These are phyloP conservation scores for Tholera decimalis DNA, from an alignment of 2,888 invertebrate genomes.

Conservation along the genomic window DNA sequence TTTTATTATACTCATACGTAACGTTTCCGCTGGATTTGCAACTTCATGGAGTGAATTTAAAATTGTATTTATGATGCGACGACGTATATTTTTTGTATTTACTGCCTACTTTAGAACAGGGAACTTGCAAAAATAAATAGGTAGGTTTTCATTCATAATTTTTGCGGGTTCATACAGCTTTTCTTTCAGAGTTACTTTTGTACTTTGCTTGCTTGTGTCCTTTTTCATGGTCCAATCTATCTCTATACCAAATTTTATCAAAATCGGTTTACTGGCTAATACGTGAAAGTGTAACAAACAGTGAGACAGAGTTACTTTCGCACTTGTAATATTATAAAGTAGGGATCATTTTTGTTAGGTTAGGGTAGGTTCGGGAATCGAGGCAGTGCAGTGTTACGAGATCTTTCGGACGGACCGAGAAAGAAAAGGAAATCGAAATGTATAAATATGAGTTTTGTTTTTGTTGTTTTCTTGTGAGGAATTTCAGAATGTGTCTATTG, in stretches of 20 bases:
- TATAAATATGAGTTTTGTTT: background rate
- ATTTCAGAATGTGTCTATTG: background rate
- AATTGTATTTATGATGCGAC: background rate
- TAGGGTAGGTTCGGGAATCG: background rate
- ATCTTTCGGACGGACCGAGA: too few relatives aligned
- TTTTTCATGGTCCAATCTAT: too few relatives aligned
- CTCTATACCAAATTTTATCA: too few relatives aligned
- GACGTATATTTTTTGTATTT: background rate
- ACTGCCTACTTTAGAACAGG: conserved; percentile 7
- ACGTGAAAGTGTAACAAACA: too few relatives aligned
- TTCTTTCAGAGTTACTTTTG: background rate
- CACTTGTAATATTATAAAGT: too few relatives aligned
- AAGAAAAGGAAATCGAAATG: too few relatives aligned
- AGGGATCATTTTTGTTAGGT: background rate
- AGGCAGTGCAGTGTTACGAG: background rate
- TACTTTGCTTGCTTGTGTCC: background rate
- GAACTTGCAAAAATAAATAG: conserved; percentile 1
- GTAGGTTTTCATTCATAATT: background rate
- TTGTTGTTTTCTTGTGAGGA: background rate
- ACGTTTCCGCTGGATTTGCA: background rate
- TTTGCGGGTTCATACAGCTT: background rate
- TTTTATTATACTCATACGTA: background rate
- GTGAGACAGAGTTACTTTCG: too few relatives aligned
- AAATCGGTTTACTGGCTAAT: too few relatives aligned
- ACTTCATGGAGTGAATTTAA: background rate